Conservation (phyloP, 2,888 invertebrate genomes). For the Andrena bucephala region DNA sequence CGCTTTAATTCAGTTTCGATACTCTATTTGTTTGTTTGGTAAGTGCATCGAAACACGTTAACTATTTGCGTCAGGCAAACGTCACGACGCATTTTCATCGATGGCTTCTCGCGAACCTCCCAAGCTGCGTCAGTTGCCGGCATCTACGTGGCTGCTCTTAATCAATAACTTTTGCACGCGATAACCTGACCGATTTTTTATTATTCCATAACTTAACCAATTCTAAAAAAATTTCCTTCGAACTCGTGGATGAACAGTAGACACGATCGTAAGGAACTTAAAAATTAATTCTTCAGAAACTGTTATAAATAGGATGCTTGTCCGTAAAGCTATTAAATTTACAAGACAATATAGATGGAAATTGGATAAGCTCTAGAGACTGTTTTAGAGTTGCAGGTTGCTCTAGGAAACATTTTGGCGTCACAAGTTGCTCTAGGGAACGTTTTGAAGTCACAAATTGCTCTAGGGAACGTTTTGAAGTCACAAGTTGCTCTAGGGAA, state of each 20-base stretch:
- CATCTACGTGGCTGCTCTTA: constrained; percentile 41
- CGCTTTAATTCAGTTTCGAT: not conserved
- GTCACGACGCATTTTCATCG: constrained; percentile 16
- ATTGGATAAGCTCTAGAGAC: no score
- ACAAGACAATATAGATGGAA: no score
- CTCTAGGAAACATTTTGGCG: no score
- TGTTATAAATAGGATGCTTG: no score
- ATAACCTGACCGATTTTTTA: constrained; percentile 32
- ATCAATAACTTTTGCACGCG: constrained; percentile 66
- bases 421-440: no score
- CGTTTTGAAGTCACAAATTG: no score
- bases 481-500: no score
- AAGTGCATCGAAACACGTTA: not conserved
- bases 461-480: no score
- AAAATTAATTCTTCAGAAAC: no score
- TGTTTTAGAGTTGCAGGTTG: no score
- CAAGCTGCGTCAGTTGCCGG: constrained; percentile 51
- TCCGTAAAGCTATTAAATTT: no score
- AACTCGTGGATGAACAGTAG: not conserved
- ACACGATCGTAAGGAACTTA: not conserved
- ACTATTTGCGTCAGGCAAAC: not conserved
- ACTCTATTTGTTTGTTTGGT: no score
- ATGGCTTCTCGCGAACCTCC: constrained; percentile 20
- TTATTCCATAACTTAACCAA: not conserved
- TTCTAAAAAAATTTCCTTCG: not conserved